These are phyloP conservation scores for Hyles euphorbiae DNA, from an alignment of 1,140 invertebrate genomes.

Conservation along the genomic window DNA sequence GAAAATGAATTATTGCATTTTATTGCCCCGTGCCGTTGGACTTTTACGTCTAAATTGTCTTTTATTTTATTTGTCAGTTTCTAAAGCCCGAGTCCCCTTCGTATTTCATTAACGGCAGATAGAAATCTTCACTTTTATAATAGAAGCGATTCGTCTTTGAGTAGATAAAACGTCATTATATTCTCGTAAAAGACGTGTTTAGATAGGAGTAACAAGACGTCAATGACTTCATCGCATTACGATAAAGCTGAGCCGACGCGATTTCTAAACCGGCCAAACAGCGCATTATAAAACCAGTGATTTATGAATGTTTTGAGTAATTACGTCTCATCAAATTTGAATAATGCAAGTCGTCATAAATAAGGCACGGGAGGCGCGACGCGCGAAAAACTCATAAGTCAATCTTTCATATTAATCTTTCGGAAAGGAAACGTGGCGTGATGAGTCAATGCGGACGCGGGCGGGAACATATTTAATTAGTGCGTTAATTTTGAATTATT, in stretches of 20 bases:
- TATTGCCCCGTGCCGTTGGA: conserved; percentile 41
- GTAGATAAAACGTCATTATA: conserved; percentile 47
- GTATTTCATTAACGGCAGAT: conserved; percentile 2
- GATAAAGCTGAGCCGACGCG: conserved; percentile 39
- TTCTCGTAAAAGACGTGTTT: conserved; percentile 50
- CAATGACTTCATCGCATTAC: conserved; percentile 51
- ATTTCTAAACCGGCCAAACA: conserved; percentile 56
- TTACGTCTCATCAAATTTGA: conserved; percentile 72
- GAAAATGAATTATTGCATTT: conserved; percentile 72
- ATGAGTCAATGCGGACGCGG: conserved; percentile 59
- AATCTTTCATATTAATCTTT: conserved; percentile 68
- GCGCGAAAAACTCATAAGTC: conserved; percentile 64
- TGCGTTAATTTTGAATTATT: conserved; percentile 69
- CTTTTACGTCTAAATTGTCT: conserved; percentile 40
- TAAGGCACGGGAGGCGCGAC: conserved; percentile 45
- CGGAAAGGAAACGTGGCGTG: conserved; percentile 52
- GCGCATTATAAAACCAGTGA: conserved; percentile 62
- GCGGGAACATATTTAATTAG: conserved; percentile 68
- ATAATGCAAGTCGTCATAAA: conserved; percentile 66
- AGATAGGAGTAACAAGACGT: conserved; percentile 41
- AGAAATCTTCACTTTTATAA: conserved; percentile 15
- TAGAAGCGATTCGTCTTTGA: conserved; percentile 22
- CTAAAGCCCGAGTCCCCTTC: background rate
- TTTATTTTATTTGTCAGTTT: conserved; percentile 5
- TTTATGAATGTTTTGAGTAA: conserved; percentile 71